Evolutionary conservation across 2,113 vertebrate genomes (phyloP).

Genomic region (Columbina picui): DNA sequence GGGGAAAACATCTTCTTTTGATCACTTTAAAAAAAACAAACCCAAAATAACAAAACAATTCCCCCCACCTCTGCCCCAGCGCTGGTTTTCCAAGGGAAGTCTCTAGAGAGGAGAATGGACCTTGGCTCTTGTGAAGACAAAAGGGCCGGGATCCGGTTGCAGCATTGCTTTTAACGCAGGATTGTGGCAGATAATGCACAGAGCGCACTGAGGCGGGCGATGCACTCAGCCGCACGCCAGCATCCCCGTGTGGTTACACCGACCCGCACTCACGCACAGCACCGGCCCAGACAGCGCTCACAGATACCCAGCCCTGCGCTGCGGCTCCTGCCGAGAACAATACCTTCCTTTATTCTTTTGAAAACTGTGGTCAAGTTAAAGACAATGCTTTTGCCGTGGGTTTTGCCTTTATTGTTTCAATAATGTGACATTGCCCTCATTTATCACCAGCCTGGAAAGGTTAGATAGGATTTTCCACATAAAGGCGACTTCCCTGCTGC

Average conservation of each 20-base stretch:
- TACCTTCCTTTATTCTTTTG: not conserved
- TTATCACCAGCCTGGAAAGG: not conserved
- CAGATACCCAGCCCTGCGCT: not conserved
- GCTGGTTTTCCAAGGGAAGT: not conserved
- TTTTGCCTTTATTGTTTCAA: not conserved
- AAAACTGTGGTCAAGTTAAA: not conserved
- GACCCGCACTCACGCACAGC: not conserved
- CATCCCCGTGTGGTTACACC: not conserved
- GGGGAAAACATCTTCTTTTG: not conserved
- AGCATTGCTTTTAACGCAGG: not conserved
- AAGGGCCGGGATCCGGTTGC: not conserved
- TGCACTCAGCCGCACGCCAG: not conserved
- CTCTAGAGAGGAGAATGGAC: not conserved
- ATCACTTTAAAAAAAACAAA: not conserved
- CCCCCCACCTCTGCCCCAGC: not conserved
- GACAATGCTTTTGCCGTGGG: not conserved
- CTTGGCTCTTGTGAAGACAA: not conserved
- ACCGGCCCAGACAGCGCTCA: conserved; percentile 1
- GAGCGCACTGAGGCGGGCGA: not conserved
- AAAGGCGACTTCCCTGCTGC: not conserved
- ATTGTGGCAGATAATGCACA: not conserved
- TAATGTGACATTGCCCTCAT: not conserved
- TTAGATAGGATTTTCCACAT: not conserved
- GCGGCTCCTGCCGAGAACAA: not conserved
- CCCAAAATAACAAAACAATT: not conserved